phyloP scores from a whole-genome alignment of 2,888 invertebrate species.

The Sarcophaga caerulescens region DNA sequence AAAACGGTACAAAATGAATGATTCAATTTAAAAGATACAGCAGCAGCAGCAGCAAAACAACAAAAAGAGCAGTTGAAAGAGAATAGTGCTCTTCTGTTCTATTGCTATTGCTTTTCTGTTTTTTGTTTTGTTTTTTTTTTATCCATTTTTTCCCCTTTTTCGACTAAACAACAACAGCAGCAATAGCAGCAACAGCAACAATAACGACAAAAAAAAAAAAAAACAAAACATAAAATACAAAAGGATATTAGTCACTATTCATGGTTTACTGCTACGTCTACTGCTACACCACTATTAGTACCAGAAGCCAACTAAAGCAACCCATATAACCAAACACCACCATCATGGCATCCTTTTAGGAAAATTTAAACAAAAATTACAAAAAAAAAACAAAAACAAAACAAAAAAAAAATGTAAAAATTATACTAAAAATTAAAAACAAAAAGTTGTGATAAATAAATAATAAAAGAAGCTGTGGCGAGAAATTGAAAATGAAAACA shows the following conservation, averaged over 20 bases:
- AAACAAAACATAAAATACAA: constrained; percentile 42
- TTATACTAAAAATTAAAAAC: constrained; percentile 24
- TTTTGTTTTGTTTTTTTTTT: constrained; percentile 24
- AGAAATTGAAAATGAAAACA: constrained; percentile 40
- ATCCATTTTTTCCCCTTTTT: neutral
- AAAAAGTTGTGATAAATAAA: constrained; percentile 56
- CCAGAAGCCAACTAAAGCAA: constrained; percentile 23
- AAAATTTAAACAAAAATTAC: constrained; percentile 24
- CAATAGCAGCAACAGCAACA: neutral
- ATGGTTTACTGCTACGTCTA: constrained; percentile 45
- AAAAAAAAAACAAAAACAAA: too few relatives aligned
- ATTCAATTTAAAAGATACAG: constrained; percentile 65
- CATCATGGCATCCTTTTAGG: constrained; percentile 31
- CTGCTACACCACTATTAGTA: constrained; percentile 31
- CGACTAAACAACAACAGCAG: constrained; percentile 46
- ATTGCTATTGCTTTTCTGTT: constrained; percentile 25
- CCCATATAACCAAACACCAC: constrained; percentile 1
- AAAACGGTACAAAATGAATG: constrained; percentile 58
- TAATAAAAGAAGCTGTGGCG: constrained; percentile 43
- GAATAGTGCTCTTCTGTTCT: constrained; percentile 20
- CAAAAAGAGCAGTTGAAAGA: constrained; percentile 32
- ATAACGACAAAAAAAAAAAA: neutral
- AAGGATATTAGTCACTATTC: constrained; percentile 64
- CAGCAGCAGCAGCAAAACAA: constrained; percentile 50
- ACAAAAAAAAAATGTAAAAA: constrained; percentile 28